These are phyloP conservation scores for Eugnorisma glareosa DNA, from an alignment of 2,888 invertebrate species.

Conservation along the genomic window DNA sequence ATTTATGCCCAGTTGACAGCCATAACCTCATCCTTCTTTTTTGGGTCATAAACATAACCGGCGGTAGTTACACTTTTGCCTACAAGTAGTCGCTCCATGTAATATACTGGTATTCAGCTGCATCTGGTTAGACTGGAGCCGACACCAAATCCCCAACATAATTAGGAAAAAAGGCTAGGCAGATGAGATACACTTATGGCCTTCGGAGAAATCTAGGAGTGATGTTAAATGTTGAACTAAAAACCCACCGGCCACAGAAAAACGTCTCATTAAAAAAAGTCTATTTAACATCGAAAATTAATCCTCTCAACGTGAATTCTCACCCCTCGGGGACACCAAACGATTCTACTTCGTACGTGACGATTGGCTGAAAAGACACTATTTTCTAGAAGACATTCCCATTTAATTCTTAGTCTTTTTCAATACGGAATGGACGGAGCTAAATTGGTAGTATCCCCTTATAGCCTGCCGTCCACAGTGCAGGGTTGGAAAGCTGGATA, in stretches of 20 bases:
- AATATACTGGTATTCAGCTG: neutral
- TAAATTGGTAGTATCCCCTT: conserved; percentile 26
- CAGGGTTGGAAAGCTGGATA: neutral
- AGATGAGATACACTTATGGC: neutral
- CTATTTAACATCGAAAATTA: neutral
- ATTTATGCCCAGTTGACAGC: too few species aligned
- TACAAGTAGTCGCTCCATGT: too few species aligned
- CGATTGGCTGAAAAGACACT: conserved; percentile 19
- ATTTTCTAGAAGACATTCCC: conserved; percentile 1
- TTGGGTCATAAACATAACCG: too few species aligned
- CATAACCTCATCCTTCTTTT: too few species aligned
- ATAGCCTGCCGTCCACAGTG: neutral
- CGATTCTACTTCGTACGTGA: conserved; percentile 24
- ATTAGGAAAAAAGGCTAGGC: neutral
- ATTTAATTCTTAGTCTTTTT: conserved; percentile 22
- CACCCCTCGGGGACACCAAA: conserved; percentile 23
- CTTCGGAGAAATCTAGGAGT: neutral
- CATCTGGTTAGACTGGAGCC: neutral
- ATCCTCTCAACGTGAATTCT: conserved; percentile 4
- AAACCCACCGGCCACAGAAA: neutral
- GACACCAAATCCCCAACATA: too few species aligned
- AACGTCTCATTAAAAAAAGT: neutral
- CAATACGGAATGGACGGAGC: neutral
- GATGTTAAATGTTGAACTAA: neutral
- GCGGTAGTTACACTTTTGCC: too few species aligned